Conservation (phyloP, 2,888 invertebrate species). For the Andrena hattorfiana region DNA sequence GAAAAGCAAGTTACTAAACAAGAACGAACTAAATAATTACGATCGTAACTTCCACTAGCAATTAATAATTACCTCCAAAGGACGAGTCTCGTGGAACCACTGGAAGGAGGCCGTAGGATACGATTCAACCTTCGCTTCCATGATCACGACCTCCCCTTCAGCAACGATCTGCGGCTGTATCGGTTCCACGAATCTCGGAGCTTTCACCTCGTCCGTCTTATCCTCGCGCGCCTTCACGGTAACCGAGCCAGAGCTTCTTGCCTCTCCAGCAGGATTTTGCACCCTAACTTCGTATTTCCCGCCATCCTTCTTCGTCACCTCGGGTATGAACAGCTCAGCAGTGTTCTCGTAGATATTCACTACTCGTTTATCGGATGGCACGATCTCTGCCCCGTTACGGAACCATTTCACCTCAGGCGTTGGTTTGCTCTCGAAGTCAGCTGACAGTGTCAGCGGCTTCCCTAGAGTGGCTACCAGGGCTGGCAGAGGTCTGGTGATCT, state of each 20-base stretch:
- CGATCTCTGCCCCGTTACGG: slow-evolving; percentile 92
- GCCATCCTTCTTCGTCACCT: slow-evolving; percentile 90
- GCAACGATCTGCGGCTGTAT: slow-evolving; percentile 90
- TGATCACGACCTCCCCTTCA: slow-evolving; percentile 91
- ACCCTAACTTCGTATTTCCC: slow-evolving; percentile 96
- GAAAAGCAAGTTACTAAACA: no score
- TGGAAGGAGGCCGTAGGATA: slow-evolving; percentile 93
- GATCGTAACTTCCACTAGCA: neutral
- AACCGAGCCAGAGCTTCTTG: slow-evolving; percentile 93
- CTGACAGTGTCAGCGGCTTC: slow-evolving; percentile 89
- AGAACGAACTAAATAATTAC: neutral
- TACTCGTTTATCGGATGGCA: slow-evolving; percentile 87
- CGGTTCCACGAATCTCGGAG: slow-evolving; percentile 91
- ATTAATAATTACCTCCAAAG: slow-evolving; percentile 86
- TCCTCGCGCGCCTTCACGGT: slow-evolving; percentile 88
- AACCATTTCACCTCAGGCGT: slow-evolving; percentile 93
- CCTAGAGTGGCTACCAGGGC: slow-evolving; percentile 90
- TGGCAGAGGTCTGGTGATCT: slow-evolving; percentile 92
- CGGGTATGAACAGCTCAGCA: slow-evolving; percentile 89
- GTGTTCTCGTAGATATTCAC: slow-evolving; percentile 88
- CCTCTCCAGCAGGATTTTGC: slow-evolving; percentile 91
- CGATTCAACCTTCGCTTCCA: slow-evolving; percentile 92
- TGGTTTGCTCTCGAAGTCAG: slow-evolving; percentile 90
- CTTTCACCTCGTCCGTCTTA: slow-evolving; percentile 87
- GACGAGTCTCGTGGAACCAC: slow-evolving; percentile 93